Evolutionary conservation across 2,888 invertebrate species (phyloP).

Genomic region (Mesorhabditis spiculigera): DNA sequence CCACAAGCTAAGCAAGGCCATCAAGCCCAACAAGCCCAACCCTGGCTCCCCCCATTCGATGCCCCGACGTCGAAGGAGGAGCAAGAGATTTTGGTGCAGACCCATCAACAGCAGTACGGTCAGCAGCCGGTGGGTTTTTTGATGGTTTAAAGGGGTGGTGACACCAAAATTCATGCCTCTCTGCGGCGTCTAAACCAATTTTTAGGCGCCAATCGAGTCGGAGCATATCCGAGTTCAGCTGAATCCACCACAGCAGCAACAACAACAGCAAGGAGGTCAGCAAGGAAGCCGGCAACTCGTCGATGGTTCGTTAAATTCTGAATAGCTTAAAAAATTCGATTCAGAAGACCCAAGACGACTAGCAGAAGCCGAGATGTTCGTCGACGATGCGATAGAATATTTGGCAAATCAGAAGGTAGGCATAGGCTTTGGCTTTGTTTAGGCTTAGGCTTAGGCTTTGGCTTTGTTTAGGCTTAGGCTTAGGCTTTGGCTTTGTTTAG

Average conservation of each 20-base stretch:
- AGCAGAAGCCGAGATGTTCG: slow-evolving; percentile 44
- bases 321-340: background rate
- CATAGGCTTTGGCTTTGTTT: background rate
- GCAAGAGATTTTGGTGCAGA: background rate
- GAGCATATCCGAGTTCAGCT: slow-evolving; percentile 10
- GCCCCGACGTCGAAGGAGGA: slow-evolving; percentile 4
- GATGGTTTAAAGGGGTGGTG: background rate
- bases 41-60: background rate
- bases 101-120: background rate
- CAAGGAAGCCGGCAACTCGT: slow-evolving; percentile 1
- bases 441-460: too few species aligned
- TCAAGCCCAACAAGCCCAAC: too few species aligned
- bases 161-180: background rate
- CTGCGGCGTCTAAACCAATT: background rate
- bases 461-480: too few species aligned
- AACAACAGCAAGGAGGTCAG: background rate
- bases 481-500: too few species aligned
- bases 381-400: slow-evolving; percentile 49
- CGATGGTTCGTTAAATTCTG: too few species aligned
- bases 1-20: too few species aligned
- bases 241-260: slow-evolving; percentile 7
- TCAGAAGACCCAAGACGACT: slow-evolving; percentile 34
- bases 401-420: slow-evolving; percentile 24
- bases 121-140: background rate
- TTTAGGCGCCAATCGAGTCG: background rate